A percentile compares a stretch with the other conserved stretches of the same genome.
These are phyloP conservation scores for Dryadula phaetusa DNA, from an alignment of 2,888 invertebrate species.

Conservation along the genomic window DNA sequence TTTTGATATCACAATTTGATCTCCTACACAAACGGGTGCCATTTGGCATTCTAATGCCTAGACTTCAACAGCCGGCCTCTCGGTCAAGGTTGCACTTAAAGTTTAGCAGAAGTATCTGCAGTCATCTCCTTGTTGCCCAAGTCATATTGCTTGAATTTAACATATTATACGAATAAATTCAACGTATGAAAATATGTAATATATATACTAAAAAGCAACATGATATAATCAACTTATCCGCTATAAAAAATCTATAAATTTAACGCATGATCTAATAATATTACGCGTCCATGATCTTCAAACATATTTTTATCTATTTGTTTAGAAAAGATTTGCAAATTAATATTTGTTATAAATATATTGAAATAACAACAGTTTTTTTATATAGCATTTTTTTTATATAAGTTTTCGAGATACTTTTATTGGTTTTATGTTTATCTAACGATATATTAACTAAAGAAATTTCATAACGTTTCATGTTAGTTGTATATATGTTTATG, in stretches of 20 bases:
- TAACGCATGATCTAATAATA: not conserved
- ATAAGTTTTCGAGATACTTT: too few relatives aligned
- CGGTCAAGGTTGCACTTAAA: slow-evolving; percentile 37
- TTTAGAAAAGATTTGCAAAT: not conserved
- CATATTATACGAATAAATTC: not conserved
- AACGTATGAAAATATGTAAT: too few relatives aligned
- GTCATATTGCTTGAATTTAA: slow-evolving; percentile 12
- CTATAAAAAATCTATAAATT: not conserved
- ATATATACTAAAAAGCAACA: too few relatives aligned
- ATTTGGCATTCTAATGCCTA: slow-evolving; percentile 8
- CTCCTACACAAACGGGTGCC: not conserved
- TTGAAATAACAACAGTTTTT: not conserved
- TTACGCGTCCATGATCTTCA: slow-evolving; percentile 5
- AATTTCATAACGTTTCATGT: too few relatives aligned
- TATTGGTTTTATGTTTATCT: too few relatives aligned
- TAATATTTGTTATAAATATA: not conserved
- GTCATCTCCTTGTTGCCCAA: slow-evolving; percentile 24
- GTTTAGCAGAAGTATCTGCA: slow-evolving; percentile 32
- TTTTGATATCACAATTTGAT: not conserved
- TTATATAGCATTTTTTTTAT: too few relatives aligned
- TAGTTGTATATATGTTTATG: too few relatives aligned
- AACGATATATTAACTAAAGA: too few relatives aligned
- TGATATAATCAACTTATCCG: not conserved
- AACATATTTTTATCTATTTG: not conserved
- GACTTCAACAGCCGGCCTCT: slow-evolving; percentile 21